Conservation (phyloP, 2,113 vertebrate genomes). For the Elephas maximus region DNA sequence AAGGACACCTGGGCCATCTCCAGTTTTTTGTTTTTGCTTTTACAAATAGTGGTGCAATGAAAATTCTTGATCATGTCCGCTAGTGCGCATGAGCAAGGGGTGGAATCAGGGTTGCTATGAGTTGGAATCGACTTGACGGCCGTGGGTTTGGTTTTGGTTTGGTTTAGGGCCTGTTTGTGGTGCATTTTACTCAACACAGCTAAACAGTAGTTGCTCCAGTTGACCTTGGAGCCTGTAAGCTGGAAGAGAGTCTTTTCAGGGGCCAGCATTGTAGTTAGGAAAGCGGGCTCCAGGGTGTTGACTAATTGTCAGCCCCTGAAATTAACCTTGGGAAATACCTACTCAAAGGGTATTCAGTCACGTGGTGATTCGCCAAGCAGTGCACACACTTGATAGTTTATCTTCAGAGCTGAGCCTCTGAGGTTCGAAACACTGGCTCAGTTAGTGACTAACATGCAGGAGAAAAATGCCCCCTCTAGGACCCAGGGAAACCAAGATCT, state of each 20-base stretch:
- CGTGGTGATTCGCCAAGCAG: neutral
- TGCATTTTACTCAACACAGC: neutral
- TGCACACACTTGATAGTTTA: neutral
- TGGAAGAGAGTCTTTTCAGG: neutral
- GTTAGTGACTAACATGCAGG: neutral
- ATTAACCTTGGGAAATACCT: conserved; percentile 8
- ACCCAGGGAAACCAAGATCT: neutral
- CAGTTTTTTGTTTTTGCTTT: neutral
- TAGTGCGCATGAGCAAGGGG: too few relatives aligned
- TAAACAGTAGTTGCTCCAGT: too few relatives aligned
- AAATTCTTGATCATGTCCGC: neutral
- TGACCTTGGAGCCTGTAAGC: neutral
- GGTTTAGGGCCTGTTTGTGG: neutral
- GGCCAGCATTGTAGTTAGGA: neutral
- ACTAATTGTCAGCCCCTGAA: neutral
- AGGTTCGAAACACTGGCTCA: conserved; percentile 4
- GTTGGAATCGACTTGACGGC: too few relatives aligned
- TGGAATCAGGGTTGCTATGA: neutral
- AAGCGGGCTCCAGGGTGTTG: neutral
- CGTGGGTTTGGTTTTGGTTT: too few relatives aligned
- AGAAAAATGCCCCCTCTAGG: neutral
- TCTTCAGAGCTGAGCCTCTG: conserved; percentile 33
- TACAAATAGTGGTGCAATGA: neutral
- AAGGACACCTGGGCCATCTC: neutral
- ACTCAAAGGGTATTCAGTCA: neutral